Conservation (phyloP, 2,113 vertebrate species). For the Motacilla alba region DNA sequence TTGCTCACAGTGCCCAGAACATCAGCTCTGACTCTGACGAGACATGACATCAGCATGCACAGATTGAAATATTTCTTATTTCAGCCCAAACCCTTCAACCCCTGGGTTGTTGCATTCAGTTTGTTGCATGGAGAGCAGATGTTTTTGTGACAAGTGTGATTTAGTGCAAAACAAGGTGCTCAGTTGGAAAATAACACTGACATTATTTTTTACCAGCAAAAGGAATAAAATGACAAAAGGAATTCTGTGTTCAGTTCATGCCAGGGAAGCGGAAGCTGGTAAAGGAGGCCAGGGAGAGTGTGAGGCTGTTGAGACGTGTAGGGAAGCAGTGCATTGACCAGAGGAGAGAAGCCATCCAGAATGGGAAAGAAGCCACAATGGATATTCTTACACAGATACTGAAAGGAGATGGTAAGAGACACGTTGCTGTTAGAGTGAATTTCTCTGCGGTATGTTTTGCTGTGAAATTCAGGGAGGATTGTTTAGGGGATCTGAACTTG, state of each 20-base stretch:
- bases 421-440: background rate
- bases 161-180: background rate
- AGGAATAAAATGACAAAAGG: background rate
- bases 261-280: conserved; percentile 76
- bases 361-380: conserved; percentile 73
- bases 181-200: background rate
- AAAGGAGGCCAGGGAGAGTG: conserved; percentile 74
- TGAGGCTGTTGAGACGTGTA: conserved; percentile 78
- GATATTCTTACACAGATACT: conserved; percentile 92
- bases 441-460: background rate
- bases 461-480: background rate
- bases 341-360: conserved; percentile 76
- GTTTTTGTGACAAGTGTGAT: background rate
- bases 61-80: background rate
- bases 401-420: conserved; percentile 69
- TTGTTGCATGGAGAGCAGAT: background rate
- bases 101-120: background rate
- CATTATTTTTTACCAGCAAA: background rate
- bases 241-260: conserved; percentile 60
- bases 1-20: background rate
- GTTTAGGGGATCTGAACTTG: background rate
- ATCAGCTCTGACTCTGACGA: background rate
- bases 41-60: background rate
- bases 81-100: background rate
- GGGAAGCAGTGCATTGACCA: conserved; percentile 81